phyloP scores from a whole-genome alignment of 2,888 invertebrate species.

The Campaea margaritaria region DNA sequence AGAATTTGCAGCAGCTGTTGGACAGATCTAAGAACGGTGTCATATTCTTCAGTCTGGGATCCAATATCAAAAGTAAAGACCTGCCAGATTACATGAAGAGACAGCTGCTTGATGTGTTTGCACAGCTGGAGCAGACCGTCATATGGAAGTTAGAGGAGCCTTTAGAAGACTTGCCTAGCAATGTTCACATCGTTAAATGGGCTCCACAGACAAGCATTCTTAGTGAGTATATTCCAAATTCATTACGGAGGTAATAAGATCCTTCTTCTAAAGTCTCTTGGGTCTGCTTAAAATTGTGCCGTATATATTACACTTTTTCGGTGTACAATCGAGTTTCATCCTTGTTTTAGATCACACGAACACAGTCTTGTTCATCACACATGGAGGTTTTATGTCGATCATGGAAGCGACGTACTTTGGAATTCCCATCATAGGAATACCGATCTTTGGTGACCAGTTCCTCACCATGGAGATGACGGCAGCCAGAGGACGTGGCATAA shows the following conservation, averaged over 20 bases:
- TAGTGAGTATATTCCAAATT: conserved; percentile 49
- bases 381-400: conserved; percentile 55
- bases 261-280: no score
- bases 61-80: conserved; percentile 57
- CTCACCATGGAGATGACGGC: conserved; percentile 49
- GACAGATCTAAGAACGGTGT: conserved; percentile 70
- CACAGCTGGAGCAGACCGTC: conserved; percentile 69
- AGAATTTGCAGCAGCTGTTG: conserved; percentile 67
- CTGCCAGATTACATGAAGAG: conserved; percentile 57
- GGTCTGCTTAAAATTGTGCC: background rate
- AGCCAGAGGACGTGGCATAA: conserved; percentile 48
- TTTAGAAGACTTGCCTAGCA: conserved; percentile 60
- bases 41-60: conserved; percentile 75
- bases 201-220: conserved; percentile 65
- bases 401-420: conserved; percentile 60
- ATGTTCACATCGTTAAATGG: conserved; percentile 67
- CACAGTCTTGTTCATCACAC: conserved; percentile 54
- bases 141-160: conserved; percentile 66
- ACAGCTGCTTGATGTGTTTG: conserved; percentile 65
- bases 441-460: conserved; percentile 59
- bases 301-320: no score
- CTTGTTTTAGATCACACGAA: conserved; percentile 59
- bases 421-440: conserved; percentile 60
- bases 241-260: background rate
- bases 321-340: background rate